Conservation (phyloP, 2,113 vertebrate species). For the Bubo blakistoni region DNA sequence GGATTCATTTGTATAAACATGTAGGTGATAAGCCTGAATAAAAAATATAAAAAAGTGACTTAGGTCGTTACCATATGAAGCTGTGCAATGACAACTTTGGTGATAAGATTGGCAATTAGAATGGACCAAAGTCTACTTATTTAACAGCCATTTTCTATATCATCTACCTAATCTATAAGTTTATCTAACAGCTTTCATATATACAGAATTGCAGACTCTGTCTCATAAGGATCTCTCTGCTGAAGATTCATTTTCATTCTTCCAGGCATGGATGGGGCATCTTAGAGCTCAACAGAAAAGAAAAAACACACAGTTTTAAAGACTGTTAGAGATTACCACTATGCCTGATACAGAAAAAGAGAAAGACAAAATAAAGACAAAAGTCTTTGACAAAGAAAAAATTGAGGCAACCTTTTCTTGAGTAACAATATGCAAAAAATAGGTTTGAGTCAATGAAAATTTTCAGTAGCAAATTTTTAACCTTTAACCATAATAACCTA, state of each 20-base stretch:
- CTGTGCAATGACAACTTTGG: neutral
- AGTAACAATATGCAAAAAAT: neutral
- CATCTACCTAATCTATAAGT: neutral
- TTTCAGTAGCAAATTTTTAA: neutral
- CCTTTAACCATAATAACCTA: neutral
- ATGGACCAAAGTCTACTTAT: neutral
- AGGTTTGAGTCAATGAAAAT: neutral
- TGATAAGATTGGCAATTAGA: neutral
- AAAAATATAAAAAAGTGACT: neutral
- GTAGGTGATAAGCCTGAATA: neutral
- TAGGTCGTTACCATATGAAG: neutral
- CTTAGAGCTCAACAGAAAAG: neutral
- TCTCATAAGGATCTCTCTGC: neutral
- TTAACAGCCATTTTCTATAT: neutral
- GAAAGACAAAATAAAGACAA: neutral
- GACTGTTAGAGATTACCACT: rapidly evolving
- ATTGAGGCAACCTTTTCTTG: neutral
- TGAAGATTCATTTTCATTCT: neutral
- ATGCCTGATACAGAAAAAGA: neutral
- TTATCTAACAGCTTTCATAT: neutral
- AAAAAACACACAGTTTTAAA: neutral
- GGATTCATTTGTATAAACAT: neutral
- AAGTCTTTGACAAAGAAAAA: neutral
- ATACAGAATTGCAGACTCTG: neutral
- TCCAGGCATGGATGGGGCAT: rapidly evolving